These are phyloP conservation scores for Nomada hirtipes DNA, from an alignment of 2,888 invertebrate species.

Conservation along the genomic window DNA sequence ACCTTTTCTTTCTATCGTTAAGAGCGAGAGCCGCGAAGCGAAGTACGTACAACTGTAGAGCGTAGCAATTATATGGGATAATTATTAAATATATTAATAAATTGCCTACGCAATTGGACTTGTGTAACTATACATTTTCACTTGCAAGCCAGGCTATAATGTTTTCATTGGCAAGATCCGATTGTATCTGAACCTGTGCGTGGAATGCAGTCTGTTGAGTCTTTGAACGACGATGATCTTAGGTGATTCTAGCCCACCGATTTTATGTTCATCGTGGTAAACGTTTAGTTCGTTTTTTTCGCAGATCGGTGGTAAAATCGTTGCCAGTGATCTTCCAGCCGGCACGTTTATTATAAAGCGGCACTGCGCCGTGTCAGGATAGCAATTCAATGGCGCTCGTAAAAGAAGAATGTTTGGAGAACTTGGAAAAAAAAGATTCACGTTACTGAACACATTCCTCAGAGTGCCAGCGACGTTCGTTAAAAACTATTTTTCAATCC, in stretches of 20 bases:
- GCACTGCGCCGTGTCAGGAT: constrained; percentile 11
- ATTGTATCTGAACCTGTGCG: constrained; percentile 24
- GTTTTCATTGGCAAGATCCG: constrained; percentile 10
- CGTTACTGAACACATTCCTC: not conserved
- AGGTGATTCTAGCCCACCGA: not conserved
- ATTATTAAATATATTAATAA: constrained; percentile 60
- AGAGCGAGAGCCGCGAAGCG: constrained; percentile 28
- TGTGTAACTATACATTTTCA: constrained; percentile 14
- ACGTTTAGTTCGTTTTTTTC: constrained; percentile 22
- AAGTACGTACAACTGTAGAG: constrained; percentile 40
- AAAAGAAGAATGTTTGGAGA: constrained; percentile 11
- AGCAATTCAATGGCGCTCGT: constrained; percentile 25
- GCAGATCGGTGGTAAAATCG: constrained; percentile 8
- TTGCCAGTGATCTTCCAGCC: not conserved
- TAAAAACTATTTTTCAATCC: not conserved
- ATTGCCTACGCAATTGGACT: not conserved
- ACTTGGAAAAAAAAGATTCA: not conserved
- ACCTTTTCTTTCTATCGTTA: constrained; percentile 39
- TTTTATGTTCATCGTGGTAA: not conserved
- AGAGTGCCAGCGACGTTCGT: not conserved
- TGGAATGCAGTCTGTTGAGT: constrained; percentile 26
- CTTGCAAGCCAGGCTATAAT: constrained; percentile 10
- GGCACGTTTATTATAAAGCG: constrained; percentile 39
- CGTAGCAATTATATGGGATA: constrained; percentile 62
- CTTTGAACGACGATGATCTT: not conserved